These are phyloP conservation scores for Nannospalax galili DNA, from an alignment of 2,113 vertebrate genomes.

Conservation along the genomic window DNA sequence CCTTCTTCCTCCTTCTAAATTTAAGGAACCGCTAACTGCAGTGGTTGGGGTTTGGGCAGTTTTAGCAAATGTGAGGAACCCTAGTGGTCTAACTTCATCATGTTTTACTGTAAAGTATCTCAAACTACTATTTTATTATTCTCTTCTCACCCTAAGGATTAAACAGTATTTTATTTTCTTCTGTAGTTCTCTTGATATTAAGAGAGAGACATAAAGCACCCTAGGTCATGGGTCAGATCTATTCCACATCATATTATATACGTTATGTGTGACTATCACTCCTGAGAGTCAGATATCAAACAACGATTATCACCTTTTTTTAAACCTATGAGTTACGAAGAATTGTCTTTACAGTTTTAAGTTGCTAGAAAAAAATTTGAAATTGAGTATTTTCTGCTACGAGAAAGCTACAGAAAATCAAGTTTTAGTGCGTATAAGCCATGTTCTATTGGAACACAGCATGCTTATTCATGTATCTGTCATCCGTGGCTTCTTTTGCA, in stretches of 20 bases:
- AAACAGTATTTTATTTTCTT: slow-evolving; percentile 6
- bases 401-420: background rate
- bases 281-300: slow-evolving; percentile 1
- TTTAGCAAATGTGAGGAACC: background rate
- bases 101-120: background rate
- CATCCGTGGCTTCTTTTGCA: background rate
- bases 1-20: background rate
- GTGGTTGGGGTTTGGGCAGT: background rate
- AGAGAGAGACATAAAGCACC: background rate
- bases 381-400: slow-evolving; percentile 17
- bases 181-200: background rate
- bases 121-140: background rate
- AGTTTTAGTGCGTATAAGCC: background rate
- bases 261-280: background rate
- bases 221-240: background rate
- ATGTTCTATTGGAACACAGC: slow-evolving; percentile 14
- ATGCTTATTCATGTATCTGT: background rate
- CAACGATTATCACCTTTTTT: background rate
- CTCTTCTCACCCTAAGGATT: background rate
- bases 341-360: slow-evolving; percentile 45
- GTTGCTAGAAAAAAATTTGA: background rate
- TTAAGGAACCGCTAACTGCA: background rate
- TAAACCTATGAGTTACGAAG: background rate
- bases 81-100: background rate
- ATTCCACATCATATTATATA: background rate